Evolutionary conservation across 2,113 vertebrate genomes (phyloP), one percentile per base, ranked within the genome.

Genomic region (Nerophis lumbriciformis): DNA sequence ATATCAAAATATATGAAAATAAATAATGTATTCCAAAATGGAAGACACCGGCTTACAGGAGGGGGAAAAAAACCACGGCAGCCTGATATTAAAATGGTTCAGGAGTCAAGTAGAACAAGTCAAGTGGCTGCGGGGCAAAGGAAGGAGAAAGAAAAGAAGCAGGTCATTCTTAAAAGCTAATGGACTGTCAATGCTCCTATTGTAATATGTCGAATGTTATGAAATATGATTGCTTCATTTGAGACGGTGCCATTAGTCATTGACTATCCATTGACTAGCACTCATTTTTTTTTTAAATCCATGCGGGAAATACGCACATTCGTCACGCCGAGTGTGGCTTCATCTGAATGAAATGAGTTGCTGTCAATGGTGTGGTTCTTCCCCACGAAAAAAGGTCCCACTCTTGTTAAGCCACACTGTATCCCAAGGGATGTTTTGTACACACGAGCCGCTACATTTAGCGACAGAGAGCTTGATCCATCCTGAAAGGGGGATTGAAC

Each of bases 91-190:
- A 83, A 85, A 86, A 86, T 84, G 86, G 84, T 86, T 84, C 83
- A 85, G 81, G 81, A 86, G 86, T 87, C 86, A 87, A 88, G 86
- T 85, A 83, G 84, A 86, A 86, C 86, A 80, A 84, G 84, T 81
- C 75, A 78, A 83, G 79, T 65, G 80, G 86, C 86, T 83, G 10
- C 60, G 68, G 81, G 86, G 86, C 83, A 84, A 82, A 83, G 68
- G 69, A 76, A 74, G 61, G 70, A 67, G 69, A 67, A 68, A 74
- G 61, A 55, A 76, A 45, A 60, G 48, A 71, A 76, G 66, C 73
- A 68, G 78, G 72, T 81, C 76, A 70, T 84, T 80, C 83, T 83
- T 81, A 84, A 87, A 78, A 78, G 80, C 74, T 83, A 85, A 87
- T 87, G 81, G 80, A 75, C 79, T 83, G 83, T 85, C 82, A 84